Evolutionary conservation across 2,888 invertebrate genomes (phyloP).

Genomic region (Polymixis flavicincta): DNA sequence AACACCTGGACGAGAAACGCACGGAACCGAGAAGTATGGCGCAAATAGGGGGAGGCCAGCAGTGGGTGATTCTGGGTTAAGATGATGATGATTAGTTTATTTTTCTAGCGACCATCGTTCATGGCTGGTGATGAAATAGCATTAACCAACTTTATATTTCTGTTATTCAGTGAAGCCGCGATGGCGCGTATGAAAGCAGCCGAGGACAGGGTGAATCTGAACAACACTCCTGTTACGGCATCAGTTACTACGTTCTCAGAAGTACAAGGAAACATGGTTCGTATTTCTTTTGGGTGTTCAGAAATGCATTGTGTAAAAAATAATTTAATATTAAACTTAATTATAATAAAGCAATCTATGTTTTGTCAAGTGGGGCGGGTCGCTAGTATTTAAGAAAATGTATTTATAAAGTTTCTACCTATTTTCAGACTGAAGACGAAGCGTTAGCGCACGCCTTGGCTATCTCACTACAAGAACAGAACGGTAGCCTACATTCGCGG

Average conservation of each 20-base stretch:
- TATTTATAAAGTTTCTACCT: background rate
- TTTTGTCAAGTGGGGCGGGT: background rate
- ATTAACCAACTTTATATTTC: slow-evolving; percentile 33
- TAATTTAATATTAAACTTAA: no score
- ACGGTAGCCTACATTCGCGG: slow-evolving; percentile 75
- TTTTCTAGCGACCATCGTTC: no score
- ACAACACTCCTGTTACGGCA: slow-evolving; percentile 72
- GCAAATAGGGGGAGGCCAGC: no score
- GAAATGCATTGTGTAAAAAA: background rate
- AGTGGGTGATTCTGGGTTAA: no score
- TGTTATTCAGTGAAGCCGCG: slow-evolving; percentile 83
- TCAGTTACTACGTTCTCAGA: slow-evolving; percentile 79
- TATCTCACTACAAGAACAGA: slow-evolving; percentile 92
- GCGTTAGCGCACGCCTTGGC: slow-evolving; percentile 96
- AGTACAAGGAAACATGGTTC: slow-evolving; percentile 93
- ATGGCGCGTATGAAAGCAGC: slow-evolving; percentile 82
- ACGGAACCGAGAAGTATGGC: no score
- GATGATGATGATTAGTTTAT: no score
- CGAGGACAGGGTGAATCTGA: slow-evolving; percentile 74
- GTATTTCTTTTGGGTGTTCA: slow-evolving; percentile 44
- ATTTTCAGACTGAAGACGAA: slow-evolving; percentile 95
- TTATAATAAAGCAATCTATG: background rate
- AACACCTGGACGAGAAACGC: no score
- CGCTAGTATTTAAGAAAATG: background rate
- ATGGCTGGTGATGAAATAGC: background rate